Conservation (phyloP, 2,113 vertebrate species). For the Chaetodon auriga region DNA sequence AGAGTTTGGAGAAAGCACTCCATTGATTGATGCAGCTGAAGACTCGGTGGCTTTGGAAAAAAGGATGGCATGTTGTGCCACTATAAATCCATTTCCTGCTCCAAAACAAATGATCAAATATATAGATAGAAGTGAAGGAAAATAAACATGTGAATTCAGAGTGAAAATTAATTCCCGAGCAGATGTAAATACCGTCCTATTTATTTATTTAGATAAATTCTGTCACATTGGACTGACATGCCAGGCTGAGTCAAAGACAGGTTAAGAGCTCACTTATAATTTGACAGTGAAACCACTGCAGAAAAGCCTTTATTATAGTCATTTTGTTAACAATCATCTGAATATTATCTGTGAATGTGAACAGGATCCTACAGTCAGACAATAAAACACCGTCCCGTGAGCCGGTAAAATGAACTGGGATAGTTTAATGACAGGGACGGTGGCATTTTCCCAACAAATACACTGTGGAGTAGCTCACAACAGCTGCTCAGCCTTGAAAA, state of each 20-base stretch:
- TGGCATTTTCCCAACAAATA: slow-evolving; percentile 6
- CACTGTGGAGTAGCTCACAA: not conserved
- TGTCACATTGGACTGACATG: not conserved
- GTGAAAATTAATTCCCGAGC: not conserved
- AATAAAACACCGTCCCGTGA: not conserved
- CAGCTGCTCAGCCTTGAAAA: slow-evolving; percentile 8
- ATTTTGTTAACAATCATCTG: not conserved
- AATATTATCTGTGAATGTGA: not conserved
- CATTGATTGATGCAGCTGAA: slow-evolving; percentile 58
- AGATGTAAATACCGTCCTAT: too few relatives aligned
- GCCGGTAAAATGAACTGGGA: not conserved
- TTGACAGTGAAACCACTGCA: not conserved
- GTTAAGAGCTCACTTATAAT: not conserved
- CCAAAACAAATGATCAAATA: not conserved
- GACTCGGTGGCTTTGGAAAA: slow-evolving; percentile 16
- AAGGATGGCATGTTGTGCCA: slow-evolving; percentile 7
- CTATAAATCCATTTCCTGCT: slow-evolving; percentile 14
- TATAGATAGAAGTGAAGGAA: not conserved
- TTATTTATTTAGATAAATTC: too few relatives aligned
- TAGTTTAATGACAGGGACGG: not conserved
- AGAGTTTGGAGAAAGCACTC: slow-evolving; percentile 33
- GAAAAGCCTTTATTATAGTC: not conserved
- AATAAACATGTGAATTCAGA: not conserved
- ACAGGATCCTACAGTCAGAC: not conserved
- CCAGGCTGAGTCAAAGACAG: not conserved